Evolutionary conservation across 2,888 invertebrate genomes (phyloP).

Genomic region (Apocheima hispidaria): DNA sequence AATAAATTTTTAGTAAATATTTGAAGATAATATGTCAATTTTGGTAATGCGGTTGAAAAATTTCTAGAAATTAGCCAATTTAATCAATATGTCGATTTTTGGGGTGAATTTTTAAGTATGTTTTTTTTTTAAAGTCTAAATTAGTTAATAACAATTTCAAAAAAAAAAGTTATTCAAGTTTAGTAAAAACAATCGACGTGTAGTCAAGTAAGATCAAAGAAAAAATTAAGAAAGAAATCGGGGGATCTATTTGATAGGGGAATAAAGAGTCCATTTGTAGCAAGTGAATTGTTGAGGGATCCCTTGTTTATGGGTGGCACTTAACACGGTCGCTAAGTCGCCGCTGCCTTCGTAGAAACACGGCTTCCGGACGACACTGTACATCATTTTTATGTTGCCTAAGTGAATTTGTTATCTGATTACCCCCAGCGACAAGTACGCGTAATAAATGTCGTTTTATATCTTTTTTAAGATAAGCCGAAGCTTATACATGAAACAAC

Average conservation of each 20-base stretch:
- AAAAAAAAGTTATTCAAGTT: no score
- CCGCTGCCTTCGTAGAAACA: conserved; percentile 46
- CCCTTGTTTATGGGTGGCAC: conserved; percentile 72
- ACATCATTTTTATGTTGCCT: conserved; percentile 63
- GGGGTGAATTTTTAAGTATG: no score
- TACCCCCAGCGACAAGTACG: conserved; percentile 57
- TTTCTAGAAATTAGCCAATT: no score
- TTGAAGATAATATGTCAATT: no score
- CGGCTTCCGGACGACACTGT: conserved; percentile 48
- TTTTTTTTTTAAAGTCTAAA: no score
- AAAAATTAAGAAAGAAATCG: conserved; percentile 46
- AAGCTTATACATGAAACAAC: conserved; percentile 29
- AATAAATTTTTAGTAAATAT: neutral
- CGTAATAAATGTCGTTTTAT: conserved; percentile 59
- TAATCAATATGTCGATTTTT: no score
- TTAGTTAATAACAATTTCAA: no score
- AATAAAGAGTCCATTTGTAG: conserved; percentile 74
- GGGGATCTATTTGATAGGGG: conserved; percentile 63
- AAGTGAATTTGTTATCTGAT: conserved; percentile 70
- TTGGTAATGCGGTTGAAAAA: no score
- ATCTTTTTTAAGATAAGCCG: conserved; percentile 37
- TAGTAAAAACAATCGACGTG: no score
- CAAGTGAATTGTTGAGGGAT: conserved; percentile 66
- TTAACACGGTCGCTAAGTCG: conserved; percentile 68
- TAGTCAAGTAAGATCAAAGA: neutral